Conservation (phyloP, 2,113 vertebrate genomes). For the Hippocampus comes region DNA sequence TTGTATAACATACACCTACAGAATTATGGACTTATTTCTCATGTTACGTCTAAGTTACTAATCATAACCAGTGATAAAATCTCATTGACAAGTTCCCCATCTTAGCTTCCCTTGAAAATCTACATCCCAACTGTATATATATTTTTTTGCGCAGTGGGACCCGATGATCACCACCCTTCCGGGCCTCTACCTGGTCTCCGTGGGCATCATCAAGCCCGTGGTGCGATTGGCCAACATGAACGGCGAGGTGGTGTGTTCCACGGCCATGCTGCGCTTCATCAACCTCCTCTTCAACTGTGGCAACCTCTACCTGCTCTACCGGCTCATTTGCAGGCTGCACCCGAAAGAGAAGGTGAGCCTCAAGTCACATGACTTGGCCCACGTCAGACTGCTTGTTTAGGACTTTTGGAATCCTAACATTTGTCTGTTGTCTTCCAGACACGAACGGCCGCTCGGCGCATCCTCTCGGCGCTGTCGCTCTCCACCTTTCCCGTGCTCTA, state of each 20-base stretch:
- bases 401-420: not conserved
- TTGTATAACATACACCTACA: no score
- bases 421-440: slow-evolving; percentile 61
- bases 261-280: slow-evolving; percentile 89
- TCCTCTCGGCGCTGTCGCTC: slow-evolving; percentile 83
- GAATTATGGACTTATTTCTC: no score
- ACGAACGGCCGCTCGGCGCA: slow-evolving; percentile 75
- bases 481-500: slow-evolving; percentile 89
- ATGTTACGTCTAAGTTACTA: no score
- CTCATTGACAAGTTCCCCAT: no score
- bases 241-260: slow-evolving; percentile 81
- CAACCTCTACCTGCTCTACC: slow-evolving; percentile 87
- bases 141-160: slow-evolving; percentile 81
- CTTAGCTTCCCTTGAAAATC: no score
- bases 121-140: no score
- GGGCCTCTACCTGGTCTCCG: slow-evolving; percentile 86
- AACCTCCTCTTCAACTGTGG: slow-evolving; percentile 93
- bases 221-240: slow-evolving; percentile 84
- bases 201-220: slow-evolving; percentile 84
- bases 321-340: slow-evolving; percentile 83
- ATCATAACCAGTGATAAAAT: no score
- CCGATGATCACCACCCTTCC: slow-evolving; percentile 96
- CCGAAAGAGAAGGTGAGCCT: slow-evolving; percentile 82
- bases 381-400: no score
- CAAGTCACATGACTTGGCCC: no score